Conservation (phyloP, 2,797 vertebrate genomes). For the Hafferia zeledoni region DNA sequence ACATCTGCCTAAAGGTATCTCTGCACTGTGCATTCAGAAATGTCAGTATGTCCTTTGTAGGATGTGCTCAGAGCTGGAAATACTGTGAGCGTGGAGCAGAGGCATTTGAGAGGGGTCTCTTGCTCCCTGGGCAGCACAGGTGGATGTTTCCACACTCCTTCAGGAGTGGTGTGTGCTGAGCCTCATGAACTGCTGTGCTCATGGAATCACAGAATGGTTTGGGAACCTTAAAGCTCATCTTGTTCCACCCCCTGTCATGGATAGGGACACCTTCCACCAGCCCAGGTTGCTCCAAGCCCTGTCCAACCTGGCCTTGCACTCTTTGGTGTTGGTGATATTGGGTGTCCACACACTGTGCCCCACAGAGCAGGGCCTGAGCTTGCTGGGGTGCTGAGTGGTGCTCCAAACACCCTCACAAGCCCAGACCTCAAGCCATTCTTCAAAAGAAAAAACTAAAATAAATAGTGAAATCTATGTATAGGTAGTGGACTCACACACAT, state of each 20-base stretch:
- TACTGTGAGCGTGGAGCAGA: background rate
- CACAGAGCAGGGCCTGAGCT: background rate
- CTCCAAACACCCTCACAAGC: background rate
- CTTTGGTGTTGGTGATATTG: background rate
- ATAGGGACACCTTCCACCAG: background rate
- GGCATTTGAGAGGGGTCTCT: rapidly evolving
- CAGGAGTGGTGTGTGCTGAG: background rate
- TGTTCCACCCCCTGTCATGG: rapidly evolving
- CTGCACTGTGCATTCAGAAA: background rate
- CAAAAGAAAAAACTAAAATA: background rate
- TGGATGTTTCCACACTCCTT: background rate
- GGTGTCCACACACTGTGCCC: background rate
- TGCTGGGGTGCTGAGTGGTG: background rate
- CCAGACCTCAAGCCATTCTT: background rate
- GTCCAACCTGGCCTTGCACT: background rate
- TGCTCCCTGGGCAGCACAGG: background rate
- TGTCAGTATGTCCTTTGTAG: rapidly evolving
- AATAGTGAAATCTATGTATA: background rate
- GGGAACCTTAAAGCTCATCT: background rate
- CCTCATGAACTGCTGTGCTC: rapidly evolving
- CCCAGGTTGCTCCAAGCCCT: background rate
- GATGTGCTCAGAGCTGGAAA: background rate
- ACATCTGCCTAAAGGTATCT: background rate
- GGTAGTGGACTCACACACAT: background rate
- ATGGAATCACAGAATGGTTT: background rate